phyloP scores from a whole-genome alignment of 2,888 invertebrate species.

The Amiota minor region DNA sequence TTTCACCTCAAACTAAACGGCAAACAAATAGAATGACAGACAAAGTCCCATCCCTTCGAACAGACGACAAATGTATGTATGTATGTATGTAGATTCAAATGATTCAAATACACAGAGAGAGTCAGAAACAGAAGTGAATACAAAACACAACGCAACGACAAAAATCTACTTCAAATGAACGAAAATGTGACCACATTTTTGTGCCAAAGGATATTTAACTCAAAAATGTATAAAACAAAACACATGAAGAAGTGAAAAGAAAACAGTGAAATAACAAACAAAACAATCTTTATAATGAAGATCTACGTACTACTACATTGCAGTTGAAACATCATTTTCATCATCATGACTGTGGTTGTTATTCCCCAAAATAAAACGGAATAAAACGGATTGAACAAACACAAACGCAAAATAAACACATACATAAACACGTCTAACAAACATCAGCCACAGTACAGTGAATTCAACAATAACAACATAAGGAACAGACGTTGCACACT shows the following conservation, averaged over 20 bases:
- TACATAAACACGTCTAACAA: not conserved
- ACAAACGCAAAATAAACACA: not conserved
- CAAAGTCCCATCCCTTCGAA: no score
- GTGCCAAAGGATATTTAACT: slow-evolving; percentile 25
- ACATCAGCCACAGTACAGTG: slow-evolving; percentile 3
- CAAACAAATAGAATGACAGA: no score
- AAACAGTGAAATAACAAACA: not conserved
- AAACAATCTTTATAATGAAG: not conserved
- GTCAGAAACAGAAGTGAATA: not conserved
- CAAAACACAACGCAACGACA: slow-evolving; percentile 2
- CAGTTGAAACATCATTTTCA: slow-evolving; percentile 10
- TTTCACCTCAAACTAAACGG: no score
- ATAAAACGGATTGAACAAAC: slow-evolving; percentile 8
- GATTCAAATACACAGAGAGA: not conserved
- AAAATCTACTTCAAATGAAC: not conserved
- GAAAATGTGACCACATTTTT: slow-evolving; percentile 27
- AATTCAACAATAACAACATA: slow-evolving; percentile 5
- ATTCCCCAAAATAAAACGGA: not conserved
- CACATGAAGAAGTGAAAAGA: not conserved
- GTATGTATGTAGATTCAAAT: no score
- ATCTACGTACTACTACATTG: not conserved
- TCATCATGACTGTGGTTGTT: not conserved
- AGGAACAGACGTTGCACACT: slow-evolving; percentile 17
- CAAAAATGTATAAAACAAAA: slow-evolving; percentile 3
- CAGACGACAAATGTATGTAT: no score